These are phyloP conservation scores for Nyctibius bracteatus DNA, from an alignment of 2,113 vertebrate genomes.

Conservation along the genomic window DNA sequence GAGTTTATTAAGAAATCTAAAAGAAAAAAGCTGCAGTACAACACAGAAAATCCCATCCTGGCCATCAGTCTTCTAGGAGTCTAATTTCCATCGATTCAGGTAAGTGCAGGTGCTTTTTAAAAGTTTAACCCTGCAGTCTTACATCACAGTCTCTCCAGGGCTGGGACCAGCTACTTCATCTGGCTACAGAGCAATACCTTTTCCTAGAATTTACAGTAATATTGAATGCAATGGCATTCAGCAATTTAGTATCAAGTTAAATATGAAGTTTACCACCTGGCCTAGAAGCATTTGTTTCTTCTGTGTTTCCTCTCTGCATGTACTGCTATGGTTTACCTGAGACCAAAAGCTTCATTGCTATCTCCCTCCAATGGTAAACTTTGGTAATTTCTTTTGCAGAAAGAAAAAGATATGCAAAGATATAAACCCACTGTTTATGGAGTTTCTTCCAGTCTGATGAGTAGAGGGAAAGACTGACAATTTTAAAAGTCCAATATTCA, in stretches of 20 bases:
- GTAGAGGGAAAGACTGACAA: background rate
- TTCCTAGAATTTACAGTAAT: background rate
- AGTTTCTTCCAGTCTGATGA: background rate
- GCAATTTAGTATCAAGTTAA: background rate
- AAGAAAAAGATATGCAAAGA: background rate
- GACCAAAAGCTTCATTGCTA: conserved; percentile 14
- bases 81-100: background rate
- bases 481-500: background rate
- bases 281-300: background rate
- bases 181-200: background rate
- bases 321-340: background rate
- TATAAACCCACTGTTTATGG: background rate
- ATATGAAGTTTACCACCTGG: background rate
- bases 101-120: background rate
- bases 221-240: background rate
- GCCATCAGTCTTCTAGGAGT: background rate
- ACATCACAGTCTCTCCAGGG: background rate
- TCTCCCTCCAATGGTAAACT: conserved; percentile 57
- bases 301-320: background rate
- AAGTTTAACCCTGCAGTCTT: background rate
- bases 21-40: background rate
- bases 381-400: conserved; percentile 10
- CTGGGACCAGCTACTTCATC: background rate
- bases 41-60: background rate
- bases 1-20: background rate